Evolutionary conservation across 1,140 invertebrate species (phyloP), one percentile per base, ranked within the genome.

Genomic region (Sycophaga agraensis): DNA sequence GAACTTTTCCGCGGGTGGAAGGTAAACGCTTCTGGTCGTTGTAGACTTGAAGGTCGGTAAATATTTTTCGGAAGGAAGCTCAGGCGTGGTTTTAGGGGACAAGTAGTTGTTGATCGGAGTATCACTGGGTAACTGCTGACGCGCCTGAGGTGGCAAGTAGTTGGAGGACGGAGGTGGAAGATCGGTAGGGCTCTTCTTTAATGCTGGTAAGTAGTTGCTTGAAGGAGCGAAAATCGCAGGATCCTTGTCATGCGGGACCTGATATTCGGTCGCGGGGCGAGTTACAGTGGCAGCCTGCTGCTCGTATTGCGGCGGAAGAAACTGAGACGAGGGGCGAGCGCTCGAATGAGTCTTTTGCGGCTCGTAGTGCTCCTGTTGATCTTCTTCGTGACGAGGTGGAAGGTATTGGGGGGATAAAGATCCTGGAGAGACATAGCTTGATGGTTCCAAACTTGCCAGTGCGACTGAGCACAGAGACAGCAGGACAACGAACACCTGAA

Each of bases 361-460:
- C 28, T 34, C 26, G 6, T 50, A 12, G 16, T 50, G 50, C 2
- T 37, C 11, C 22, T 51, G 48, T 6, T 60, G 28, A 0, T 51
- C 37, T 9, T 60, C 34, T 7, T 39, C 39, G 0, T 51, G 40
- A 2, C 46, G 22, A 11, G 63, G 66, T 31, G 58, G 54, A 4
- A 65, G 42, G 46, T 68, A 65, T 35, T 58, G 55, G 11, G 61
- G 26, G 3, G 40, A 21, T 1, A 22, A 37, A 0, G 59, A 60
- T 24, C 50, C 49, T 26, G 70, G 70, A 19, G 67, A 58, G 22
- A 54, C 65, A 59, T 73, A 75, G 12, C 69, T 68, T 2, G 59
- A 46, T 14, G 73, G 73, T 43, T 75, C 72, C 34, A 75, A 57
- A 45, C 73, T 75, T 3, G 48, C 72, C 22, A 63, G 31, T 8